These are phyloP conservation scores for Cataglyphis hispanica DNA, from an alignment of 1,140 invertebrate genomes.

Conservation along the genomic window DNA sequence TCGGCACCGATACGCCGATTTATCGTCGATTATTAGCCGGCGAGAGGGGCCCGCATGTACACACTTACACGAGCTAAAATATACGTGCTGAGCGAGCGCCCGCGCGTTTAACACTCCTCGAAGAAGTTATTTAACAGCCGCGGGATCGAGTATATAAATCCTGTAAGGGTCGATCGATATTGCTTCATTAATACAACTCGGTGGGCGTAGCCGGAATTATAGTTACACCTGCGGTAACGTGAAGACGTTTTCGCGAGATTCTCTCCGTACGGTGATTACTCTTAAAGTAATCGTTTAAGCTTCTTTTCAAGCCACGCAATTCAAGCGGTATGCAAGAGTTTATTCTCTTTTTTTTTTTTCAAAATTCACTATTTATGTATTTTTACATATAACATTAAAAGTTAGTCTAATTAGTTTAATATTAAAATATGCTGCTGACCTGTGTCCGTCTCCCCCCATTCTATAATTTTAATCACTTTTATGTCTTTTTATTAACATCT, in stretches of 20 bases:
- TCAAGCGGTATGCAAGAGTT: background rate
- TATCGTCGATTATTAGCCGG: constrained; percentile 48
- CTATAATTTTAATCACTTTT: no score
- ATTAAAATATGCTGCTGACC: background rate
- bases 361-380: no score
- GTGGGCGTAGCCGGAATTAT: constrained; percentile 58
- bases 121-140: constrained; percentile 52
- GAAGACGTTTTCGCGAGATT: constrained; percentile 35
- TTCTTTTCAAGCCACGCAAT: background rate
- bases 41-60: background rate
- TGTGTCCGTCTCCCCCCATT: background rate
- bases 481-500: constrained; percentile 1
- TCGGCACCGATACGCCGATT: constrained; percentile 37
- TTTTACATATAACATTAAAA: background rate
- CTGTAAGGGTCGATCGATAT: constrained; percentile 49
- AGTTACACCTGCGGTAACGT: constrained; percentile 47
- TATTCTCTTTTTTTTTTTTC: background rate
- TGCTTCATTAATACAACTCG: constrained; percentile 54
- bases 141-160: constrained; percentile 56
- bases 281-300: background rate
- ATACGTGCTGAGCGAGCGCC: background rate
- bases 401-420: constrained; percentile 6
- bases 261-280: background rate
- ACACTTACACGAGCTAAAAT: no score
- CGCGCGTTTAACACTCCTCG: constrained; percentile 55